These are phyloP conservation scores for Adineta ricciae DNA, from an alignment of 2,888 invertebrate genomes.

Conservation along the genomic window DNA sequence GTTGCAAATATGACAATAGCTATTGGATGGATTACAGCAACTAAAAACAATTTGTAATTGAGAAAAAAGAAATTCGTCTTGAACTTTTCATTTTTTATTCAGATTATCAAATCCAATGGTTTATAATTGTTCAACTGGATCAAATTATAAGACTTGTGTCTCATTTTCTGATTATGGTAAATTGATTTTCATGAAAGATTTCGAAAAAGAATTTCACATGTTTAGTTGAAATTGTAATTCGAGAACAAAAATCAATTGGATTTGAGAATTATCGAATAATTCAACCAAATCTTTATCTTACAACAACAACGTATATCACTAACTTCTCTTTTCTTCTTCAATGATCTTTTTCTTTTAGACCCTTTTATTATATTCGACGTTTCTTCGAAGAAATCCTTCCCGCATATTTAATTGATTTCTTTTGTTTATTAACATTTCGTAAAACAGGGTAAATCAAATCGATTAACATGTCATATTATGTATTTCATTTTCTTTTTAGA, in stretches of 20 bases:
- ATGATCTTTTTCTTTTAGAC: not conserved
- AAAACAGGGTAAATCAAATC: not conserved
- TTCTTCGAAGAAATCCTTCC: conserved; percentile 13
- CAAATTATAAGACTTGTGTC: not conserved
- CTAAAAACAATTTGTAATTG: not conserved
- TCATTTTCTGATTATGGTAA: not conserved
- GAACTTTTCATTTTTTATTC: conserved; percentile 30
- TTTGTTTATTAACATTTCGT: not conserved
- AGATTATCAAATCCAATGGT: conserved; percentile 36
- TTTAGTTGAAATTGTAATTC: not conserved
- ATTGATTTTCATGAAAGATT: not conserved
- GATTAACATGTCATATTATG: not conserved
- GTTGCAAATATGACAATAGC: conserved; percentile 77
- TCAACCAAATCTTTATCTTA: not conserved
- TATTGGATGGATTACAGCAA: conserved; percentile 63
- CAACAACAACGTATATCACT: not conserved
- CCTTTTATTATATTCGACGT: not conserved
- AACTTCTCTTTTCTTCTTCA: no score
- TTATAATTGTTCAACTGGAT: conserved; percentile 30
- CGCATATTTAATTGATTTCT: conserved; percentile 23
- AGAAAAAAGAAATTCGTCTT: no score
- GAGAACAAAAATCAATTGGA: not conserved
- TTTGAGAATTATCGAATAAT: not conserved
- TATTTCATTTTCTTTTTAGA: not conserved
- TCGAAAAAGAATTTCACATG: not conserved